Percentiles rank a stretch among this genome's conserved stretches.
Evolutionary conservation across 2,113 vertebrate genomes (phyloP).

Genomic region (Dasyurus viverrinus): DNA sequence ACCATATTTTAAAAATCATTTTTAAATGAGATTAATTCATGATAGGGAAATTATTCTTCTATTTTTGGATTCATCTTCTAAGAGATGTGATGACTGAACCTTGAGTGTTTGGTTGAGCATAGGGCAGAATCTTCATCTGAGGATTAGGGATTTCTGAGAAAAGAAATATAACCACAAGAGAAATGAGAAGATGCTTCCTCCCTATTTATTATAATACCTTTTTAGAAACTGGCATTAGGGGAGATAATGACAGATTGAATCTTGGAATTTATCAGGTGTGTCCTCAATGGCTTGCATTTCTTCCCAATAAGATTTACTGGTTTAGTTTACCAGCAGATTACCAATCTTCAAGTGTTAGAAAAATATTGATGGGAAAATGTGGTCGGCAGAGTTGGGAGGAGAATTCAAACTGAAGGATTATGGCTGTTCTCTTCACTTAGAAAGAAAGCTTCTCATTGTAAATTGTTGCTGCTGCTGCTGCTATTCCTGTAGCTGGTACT

Average conservation of each 20-base stretch:
- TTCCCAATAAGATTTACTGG: slow-evolving; percentile 80
- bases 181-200: slow-evolving; percentile 73
- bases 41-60: slow-evolving; percentile 77
- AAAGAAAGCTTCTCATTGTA: slow-evolving; percentile 57
- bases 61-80: slow-evolving; percentile 78
- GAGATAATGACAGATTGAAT: slow-evolving; percentile 78
- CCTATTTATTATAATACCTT: slow-evolving; percentile 77
- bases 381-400: not conserved
- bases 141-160: slow-evolving; percentile 75
- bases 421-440: slow-evolving; percentile 49
- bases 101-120: slow-evolving; percentile 77
- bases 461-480: not conserved
- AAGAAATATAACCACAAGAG: slow-evolving; percentile 51
- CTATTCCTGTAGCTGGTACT: not conserved
- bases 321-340: slow-evolving; percentile 73
- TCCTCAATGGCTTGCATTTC: slow-evolving; percentile 76
- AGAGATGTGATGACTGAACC: slow-evolving; percentile 61
- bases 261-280: slow-evolving; percentile 76
- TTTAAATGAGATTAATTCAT: slow-evolving; percentile 83
- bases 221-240: slow-evolving; percentile 77
- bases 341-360: slow-evolving; percentile 71
- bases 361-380: slow-evolving; percentile 72
- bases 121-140: slow-evolving; percentile 74
- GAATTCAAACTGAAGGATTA: slow-evolving; percentile 51
- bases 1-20: slow-evolving; percentile 79